A percentile compares a stretch with the other conserved stretches of the same genome.
Evolutionary conservation across 2,113 vertebrate species (phyloP).

Genomic region (Ptyas mucosa): DNA sequence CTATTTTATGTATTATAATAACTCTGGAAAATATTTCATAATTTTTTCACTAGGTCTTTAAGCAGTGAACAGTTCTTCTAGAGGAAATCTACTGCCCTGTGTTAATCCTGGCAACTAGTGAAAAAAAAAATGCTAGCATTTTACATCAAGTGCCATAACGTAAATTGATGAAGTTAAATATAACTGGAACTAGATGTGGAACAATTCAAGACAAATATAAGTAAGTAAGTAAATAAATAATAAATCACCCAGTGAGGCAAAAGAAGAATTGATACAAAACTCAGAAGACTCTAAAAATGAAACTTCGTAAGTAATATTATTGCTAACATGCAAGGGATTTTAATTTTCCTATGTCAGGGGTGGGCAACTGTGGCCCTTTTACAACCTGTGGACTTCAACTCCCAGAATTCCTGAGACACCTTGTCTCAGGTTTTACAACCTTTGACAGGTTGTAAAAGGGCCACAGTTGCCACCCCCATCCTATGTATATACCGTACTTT

Average conservation of each 20-base stretch:
- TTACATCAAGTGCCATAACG: neutral
- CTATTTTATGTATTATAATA: neutral
- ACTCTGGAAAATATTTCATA: neutral
- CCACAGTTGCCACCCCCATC: too few relatives aligned
- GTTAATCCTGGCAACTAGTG: neutral
- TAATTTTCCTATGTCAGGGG: neutral
- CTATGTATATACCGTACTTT: too few relatives aligned
- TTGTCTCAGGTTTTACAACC: too few relatives aligned
- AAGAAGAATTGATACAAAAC: neutral
- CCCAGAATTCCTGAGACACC: too few relatives aligned
- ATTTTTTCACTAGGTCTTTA: neutral
- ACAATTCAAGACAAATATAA: neutral
- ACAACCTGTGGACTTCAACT: too few relatives aligned
- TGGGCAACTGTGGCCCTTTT: too few relatives aligned
- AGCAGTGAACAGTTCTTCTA: neutral
- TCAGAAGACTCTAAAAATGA: neutral
- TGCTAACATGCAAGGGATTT: neutral
- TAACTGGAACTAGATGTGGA: too few relatives aligned
- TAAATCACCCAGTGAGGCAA: neutral
- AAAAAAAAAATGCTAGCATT: neutral
- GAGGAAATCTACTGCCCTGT: neutral
- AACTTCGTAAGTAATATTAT: neutral
- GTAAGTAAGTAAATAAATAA: neutral
- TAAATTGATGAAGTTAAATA: neutral
- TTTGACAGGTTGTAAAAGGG: too few relatives aligned